Conservation (phyloP, 2,797 vertebrate species). For the Cacajao melanocephalus region DNA sequence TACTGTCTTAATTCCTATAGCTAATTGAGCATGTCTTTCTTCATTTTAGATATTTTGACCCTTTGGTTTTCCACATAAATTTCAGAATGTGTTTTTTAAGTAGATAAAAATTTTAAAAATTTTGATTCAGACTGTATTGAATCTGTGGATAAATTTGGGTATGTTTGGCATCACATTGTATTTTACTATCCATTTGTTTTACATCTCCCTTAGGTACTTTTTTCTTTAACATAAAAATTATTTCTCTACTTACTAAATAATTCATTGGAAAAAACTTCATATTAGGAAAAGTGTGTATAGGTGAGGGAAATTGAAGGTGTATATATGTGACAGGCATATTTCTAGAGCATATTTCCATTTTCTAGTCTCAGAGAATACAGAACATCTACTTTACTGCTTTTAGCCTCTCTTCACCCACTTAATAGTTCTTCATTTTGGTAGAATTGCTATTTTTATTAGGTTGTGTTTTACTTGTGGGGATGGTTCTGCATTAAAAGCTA, state of each 20-base stretch:
- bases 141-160: background rate
- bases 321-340: background rate
- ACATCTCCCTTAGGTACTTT: background rate
- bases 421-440: background rate
- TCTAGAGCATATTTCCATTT: background rate
- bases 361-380: background rate
- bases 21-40: background rate
- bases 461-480: background rate
- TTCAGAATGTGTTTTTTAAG: constrained; percentile 17
- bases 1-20: background rate
- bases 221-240: background rate
- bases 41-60: background rate
- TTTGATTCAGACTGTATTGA: background rate
- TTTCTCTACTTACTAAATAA: background rate
- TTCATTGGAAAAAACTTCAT: background rate
- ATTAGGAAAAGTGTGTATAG: background rate
- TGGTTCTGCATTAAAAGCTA: background rate
- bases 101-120: background rate
- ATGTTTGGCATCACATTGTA: background rate
- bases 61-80: background rate
- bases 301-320: too few species aligned
- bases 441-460: background rate
- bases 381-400: background rate
- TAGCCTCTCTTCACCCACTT: background rate
- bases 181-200: background rate